These are phyloP conservation scores for Morus bassanus DNA, from an alignment of 2,797 vertebrate species.

Conservation along the genomic window DNA sequence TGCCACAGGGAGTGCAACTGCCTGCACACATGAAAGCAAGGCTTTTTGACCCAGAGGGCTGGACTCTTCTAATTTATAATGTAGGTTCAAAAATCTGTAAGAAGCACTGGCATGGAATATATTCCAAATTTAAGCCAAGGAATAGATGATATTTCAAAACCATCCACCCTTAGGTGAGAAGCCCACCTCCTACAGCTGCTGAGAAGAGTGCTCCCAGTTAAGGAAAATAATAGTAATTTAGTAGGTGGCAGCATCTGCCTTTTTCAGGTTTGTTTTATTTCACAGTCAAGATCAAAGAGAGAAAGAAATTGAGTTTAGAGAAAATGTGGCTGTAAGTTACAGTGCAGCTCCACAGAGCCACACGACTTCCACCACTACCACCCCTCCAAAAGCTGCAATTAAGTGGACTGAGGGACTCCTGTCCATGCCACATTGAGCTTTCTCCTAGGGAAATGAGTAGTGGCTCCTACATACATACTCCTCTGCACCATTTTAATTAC, in stretches of 20 bases:
- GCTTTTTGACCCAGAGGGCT: accelerated
- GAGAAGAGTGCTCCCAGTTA: background rate
- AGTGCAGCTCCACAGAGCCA: background rate
- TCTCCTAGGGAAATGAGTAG: background rate
- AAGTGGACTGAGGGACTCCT: background rate
- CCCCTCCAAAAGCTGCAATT: background rate
- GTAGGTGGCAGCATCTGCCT: background rate
- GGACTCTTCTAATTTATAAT: background rate
- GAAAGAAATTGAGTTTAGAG: background rate
- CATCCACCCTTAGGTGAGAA: background rate
- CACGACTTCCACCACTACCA: accelerated
- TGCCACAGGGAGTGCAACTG: accelerated
- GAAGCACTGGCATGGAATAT: background rate
- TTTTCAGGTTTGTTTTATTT: background rate
- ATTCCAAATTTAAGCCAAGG: background rate
- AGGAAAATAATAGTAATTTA: background rate
- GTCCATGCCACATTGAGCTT: accelerated
- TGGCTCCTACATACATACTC: background rate
- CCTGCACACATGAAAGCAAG: accelerated
- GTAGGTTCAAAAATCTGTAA: background rate
- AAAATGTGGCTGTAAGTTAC: accelerated
- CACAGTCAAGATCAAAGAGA: background rate
- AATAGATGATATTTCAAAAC: background rate
- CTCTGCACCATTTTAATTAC: background rate
- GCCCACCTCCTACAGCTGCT: background rate